phyloP scores from a whole-genome alignment of 2,888 invertebrate genomes.

The Drosophila meridiana region DNA sequence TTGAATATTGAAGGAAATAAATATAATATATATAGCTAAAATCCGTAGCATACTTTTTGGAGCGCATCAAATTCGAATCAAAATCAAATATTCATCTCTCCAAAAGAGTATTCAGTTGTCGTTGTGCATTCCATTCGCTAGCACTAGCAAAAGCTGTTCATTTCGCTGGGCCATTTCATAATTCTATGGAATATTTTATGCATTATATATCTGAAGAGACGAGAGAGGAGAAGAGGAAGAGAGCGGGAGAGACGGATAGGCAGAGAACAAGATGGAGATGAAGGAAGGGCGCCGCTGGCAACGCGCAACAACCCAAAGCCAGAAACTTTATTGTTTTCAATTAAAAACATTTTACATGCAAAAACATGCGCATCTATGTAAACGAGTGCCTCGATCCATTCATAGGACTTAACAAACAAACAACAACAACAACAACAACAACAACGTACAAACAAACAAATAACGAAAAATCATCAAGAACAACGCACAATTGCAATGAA shows the following conservation, averaged over 20 bases:
- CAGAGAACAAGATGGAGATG: neutral
- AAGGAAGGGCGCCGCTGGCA: neutral
- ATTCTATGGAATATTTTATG: slow-evolving; percentile 58
- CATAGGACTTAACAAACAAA: slow-evolving; percentile 36
- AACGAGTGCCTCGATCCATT: slow-evolving; percentile 68
- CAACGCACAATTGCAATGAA: slow-evolving; percentile 76
- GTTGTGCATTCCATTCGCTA: neutral
- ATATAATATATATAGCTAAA: neutral
- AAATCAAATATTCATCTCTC: too few relatives aligned
- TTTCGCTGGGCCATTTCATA: slow-evolving; percentile 46
- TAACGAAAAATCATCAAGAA: slow-evolving; percentile 52
- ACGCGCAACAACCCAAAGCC: slow-evolving; percentile 39
- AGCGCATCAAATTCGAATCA: neutral
- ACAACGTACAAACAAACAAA: slow-evolving; percentile 25
- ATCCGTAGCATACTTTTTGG: slow-evolving; percentile 25
- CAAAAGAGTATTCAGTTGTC: slow-evolving; percentile 3
- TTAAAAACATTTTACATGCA: slow-evolving; percentile 79
- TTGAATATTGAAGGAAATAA: neutral
- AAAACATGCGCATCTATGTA: slow-evolving; percentile 65
- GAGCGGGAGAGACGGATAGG: neutral
- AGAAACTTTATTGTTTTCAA: slow-evolving; percentile 79
- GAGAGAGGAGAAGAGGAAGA: neutral
- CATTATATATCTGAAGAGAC: slow-evolving; percentile 34
- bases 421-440: slow-evolving; percentile 34
- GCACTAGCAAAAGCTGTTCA: slow-evolving; percentile 17